Evolutionary conservation across 2,797 vertebrate species (phyloP), one percentile per base, ranked within the genome.

Genomic region (Coreius guichenoti): DNA sequence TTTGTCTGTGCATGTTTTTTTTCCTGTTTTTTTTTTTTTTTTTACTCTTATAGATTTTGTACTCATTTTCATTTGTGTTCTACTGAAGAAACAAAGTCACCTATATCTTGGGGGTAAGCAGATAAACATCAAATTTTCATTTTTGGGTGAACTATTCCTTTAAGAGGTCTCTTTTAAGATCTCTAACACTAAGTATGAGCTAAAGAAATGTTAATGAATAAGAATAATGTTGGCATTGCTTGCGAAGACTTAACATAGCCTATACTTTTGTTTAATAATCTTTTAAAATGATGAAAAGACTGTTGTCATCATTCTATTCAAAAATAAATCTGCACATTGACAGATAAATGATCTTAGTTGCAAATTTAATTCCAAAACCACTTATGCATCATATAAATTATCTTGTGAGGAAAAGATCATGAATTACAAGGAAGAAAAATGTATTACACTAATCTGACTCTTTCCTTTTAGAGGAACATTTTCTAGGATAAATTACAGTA

Each of bases 401-500:
- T 23, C 17, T 23, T 2, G 9, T 54, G 58, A 63, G 78, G 17
- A 36, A 23, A 13, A 79, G 43, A 36, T 39, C 26, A 19, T 29
- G 43, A 74, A 56, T 8, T 23, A 19, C 51, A 81, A 65, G 33
- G 26, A 63, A 73, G 58, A 82, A 84, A 79, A 72, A 75, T 70
- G 11, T 13, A 73, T 45, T 43, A 70, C 47, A 17, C 67, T 76
- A 87, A 85, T 86, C 80, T 58, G 61, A 2, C 23, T 49, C 33
- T 70, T 82, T 79, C 45, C 77, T 81, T 49, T 82, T 6, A 29
- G 47, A 36, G 43, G 77, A 75, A 54, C 5, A 43, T 82, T 63
- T 85, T 47, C 78, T 23, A 61, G n/a, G 68, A 36, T 21, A 77
- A 87, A 81, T 63, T 39, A 77, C n/a, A 23, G 11, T 21, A 49